Conservation (phyloP, 2,113 vertebrate species). For the Morone chrysops region DNA sequence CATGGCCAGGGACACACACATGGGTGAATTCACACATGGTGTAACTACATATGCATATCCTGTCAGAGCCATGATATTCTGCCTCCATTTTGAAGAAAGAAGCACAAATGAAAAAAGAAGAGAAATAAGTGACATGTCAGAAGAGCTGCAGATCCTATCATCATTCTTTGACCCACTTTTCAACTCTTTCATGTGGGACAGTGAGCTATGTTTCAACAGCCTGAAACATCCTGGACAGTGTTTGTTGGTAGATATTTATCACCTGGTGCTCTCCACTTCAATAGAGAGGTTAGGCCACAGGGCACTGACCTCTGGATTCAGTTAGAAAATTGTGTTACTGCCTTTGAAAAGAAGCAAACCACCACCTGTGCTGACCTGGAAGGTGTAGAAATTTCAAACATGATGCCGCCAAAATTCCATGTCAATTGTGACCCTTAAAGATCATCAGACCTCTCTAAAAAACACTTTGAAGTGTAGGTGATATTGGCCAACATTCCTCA, state of each 20-base stretch:
- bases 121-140: slow-evolving; percentile 28
- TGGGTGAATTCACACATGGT: slow-evolving; percentile 30
- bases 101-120: not conserved
- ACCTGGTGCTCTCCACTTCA: slow-evolving; percentile 48
- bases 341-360: slow-evolving; percentile 42
- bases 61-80: slow-evolving; percentile 5
- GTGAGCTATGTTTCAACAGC: slow-evolving; percentile 51
- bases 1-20: slow-evolving; percentile 4
- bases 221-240: slow-evolving; percentile 52
- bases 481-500: slow-evolving; percentile 36
- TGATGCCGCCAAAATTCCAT: not conserved
- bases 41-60: slow-evolving; percentile 9
- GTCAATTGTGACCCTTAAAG: slow-evolving; percentile 1
- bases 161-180: slow-evolving; percentile 59
- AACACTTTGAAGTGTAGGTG: slow-evolving; percentile 32
- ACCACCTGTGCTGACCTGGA: slow-evolving; percentile 28
- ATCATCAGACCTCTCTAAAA: slow-evolving; percentile 3
- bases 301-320: slow-evolving; percentile 51
- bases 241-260: slow-evolving; percentile 58
- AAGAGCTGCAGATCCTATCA: slow-evolving; percentile 49
- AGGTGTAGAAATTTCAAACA: slow-evolving; percentile 23
- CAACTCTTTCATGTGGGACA: slow-evolving; percentile 58
- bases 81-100: not conserved
- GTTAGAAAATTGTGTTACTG: slow-evolving; percentile 23
- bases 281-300: slow-evolving; percentile 49